Conservation (phyloP, 1,140 invertebrate genomes). For the Agrilus planipennis region DNA sequence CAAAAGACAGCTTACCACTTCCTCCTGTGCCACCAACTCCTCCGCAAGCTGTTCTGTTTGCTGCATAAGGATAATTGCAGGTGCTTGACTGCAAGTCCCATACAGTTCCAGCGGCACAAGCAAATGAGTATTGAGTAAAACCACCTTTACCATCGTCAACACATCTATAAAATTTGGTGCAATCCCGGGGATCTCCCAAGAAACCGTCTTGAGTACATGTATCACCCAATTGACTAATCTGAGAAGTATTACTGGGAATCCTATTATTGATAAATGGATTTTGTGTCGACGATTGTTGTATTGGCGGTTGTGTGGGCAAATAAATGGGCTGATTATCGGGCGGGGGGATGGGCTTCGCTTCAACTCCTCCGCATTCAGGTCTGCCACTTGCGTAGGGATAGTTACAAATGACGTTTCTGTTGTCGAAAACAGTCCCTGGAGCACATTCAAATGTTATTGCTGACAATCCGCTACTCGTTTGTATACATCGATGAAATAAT, state of each 20-base stretch:
- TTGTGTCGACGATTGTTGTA: neutral
- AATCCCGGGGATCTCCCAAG: constrained; percentile 44
- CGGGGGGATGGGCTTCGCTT: constrained; percentile 5
- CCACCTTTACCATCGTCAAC: constrained; percentile 40
- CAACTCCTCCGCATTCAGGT: constrained; percentile 30
- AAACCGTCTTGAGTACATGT: constrained; percentile 41
- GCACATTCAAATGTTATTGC: constrained; percentile 54
- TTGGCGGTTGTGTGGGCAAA: neutral
- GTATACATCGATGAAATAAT: constrained; percentile 25
- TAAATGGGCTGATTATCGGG: no score
- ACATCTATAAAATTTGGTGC: constrained; percentile 58
- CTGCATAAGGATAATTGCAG: constrained; percentile 48
- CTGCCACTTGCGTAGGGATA: constrained; percentile 44
- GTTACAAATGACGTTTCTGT: constrained; percentile 50
- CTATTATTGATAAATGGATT: neutral
- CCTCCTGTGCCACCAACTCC: no score
- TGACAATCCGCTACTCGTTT: constrained; percentile 15
- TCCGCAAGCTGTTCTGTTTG: constrained; percentile 19
- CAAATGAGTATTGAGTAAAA: constrained; percentile 45
- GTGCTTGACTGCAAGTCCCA: constrained; percentile 42
- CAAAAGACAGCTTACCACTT: no score
- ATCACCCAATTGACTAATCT: neutral
- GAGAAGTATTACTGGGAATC: neutral
- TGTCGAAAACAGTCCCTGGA: constrained; percentile 58
- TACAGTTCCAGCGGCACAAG: constrained; percentile 50